phyloP scores from a whole-genome alignment of 37 sponge, comb jelly and placozoan genomes.

The Oopsacas minuta region DNA sequence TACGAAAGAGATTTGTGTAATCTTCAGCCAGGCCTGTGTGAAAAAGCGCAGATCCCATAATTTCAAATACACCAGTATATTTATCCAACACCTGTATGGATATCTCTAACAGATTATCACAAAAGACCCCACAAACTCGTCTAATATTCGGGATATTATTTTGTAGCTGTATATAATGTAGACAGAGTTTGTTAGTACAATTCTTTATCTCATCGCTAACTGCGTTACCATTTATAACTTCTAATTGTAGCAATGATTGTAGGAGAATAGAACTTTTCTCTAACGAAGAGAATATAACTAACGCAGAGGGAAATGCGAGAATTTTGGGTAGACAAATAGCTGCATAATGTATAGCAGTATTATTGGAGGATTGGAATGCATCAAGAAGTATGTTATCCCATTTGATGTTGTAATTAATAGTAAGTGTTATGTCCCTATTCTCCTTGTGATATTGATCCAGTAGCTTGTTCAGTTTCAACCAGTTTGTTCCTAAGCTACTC shows the following conservation, averaged over 20 bases:
- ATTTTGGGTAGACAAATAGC: neutral
- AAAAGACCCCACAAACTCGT: neutral
- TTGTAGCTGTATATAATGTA: neutral
- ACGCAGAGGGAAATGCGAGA: neutral
- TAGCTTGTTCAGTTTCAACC: slow-evolving; percentile 1
- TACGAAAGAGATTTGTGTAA: neutral
- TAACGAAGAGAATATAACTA: neutral
- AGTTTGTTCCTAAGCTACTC: neutral
- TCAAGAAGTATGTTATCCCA: neutral
- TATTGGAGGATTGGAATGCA: neutral
- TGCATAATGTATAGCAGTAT: neutral
- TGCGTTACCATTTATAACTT: neutral
- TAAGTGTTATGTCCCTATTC: neutral
- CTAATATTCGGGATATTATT: neutral
- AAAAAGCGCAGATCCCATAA: neutral
- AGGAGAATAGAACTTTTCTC: neutral
- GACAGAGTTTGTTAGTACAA: neutral
- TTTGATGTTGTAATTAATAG: neutral
- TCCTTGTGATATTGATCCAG: neutral
- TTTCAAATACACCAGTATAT: neutral
- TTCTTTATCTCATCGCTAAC: neutral
- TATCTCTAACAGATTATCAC: neutral
- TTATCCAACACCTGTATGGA: neutral
- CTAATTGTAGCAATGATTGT: neutral
- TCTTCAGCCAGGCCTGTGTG: neutral